A percentile compares a stretch with the other conserved stretches of the same genome.
Conservation (phyloP, 1,140 invertebrate genomes). For the Anastrepha ludens region DNA sequence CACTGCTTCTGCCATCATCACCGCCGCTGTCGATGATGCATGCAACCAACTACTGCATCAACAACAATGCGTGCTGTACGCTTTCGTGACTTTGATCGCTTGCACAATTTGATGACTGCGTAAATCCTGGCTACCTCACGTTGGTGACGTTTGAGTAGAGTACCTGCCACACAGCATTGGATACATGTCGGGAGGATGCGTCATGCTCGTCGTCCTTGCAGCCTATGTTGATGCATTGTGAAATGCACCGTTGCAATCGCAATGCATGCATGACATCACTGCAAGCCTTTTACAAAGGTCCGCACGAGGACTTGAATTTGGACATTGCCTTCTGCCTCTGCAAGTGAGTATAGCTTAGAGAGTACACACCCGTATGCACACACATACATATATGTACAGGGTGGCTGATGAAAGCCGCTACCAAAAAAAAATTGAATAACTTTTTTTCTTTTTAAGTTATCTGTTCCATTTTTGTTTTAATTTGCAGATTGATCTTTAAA, state of each 20-base stretch:
- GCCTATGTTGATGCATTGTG: constrained; percentile 87
- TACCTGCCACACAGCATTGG: constrained; percentile 85
- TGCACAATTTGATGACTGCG: neutral
- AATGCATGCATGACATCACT: constrained; percentile 92
- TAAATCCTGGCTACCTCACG: neutral
- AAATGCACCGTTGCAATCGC: constrained; percentile 83
- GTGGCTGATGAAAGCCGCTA: no score
- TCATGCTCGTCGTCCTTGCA: constrained; percentile 85
- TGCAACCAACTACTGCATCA: constrained; percentile 7
- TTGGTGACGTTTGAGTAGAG: constrained; percentile 68
- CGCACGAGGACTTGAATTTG: constrained; percentile 85
- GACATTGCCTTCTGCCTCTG: constrained; percentile 94
- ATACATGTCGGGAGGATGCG: constrained; percentile 84
- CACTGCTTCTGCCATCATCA: neutral
- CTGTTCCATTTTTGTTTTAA: no score
- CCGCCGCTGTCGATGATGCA: constrained; percentile 8
- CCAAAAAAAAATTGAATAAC: no score
- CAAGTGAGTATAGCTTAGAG: constrained; percentile 81
- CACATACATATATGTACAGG: no score
- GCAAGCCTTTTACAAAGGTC: constrained; percentile 87
- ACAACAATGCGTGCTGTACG: neutral
- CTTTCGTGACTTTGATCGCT: constrained; percentile 12
- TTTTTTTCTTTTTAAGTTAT: no score
- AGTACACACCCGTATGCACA: neutral
- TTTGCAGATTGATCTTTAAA: no score